Conservation (phyloP, 2,113 vertebrate genomes). For the Amphiprion ocellaris region DNA sequence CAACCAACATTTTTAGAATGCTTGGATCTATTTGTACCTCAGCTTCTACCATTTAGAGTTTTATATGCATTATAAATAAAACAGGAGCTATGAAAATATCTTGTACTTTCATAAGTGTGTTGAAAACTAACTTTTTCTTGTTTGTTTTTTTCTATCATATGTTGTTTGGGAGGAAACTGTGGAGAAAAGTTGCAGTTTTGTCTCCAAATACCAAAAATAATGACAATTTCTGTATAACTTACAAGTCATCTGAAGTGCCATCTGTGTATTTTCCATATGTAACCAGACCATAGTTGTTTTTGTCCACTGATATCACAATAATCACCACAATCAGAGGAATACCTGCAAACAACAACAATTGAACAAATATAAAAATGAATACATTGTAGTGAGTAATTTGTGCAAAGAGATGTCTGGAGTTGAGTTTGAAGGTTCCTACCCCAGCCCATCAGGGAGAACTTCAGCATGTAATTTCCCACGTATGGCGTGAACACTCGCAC, state of each 20-base stretch:
- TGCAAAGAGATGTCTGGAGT: background rate
- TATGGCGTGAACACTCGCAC: constrained; percentile 90
- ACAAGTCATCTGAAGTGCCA: constrained; percentile 90
- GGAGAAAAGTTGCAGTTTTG: too few relatives aligned
- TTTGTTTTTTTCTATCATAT: too few relatives aligned
- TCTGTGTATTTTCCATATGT: constrained; percentile 85
- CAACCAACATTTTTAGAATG: too few relatives aligned
- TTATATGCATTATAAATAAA: too few relatives aligned
- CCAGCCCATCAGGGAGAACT: constrained; percentile 93
- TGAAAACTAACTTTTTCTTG: too few relatives aligned
- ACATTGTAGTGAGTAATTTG: too few relatives aligned
- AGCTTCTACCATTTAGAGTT: too few relatives aligned
- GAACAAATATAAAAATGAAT: background rate
- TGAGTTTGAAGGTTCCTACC: constrained; percentile 80
- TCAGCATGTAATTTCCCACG: constrained; percentile 95
- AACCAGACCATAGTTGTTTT: constrained; percentile 90
- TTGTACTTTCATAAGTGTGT: too few relatives aligned
- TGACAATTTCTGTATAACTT: constrained; percentile 71
- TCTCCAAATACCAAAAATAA: too few relatives aligned
- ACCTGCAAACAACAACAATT: constrained; percentile 79
- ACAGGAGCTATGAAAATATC: too few relatives aligned
- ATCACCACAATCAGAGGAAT: constrained; percentile 90
- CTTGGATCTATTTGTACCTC: too few relatives aligned
- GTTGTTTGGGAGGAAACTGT: too few relatives aligned
- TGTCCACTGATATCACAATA: constrained; percentile 88